Percentiles rank a stretch among this genome's conserved stretches.
Conservation (phyloP, 2,888 invertebrate genomes). For the Lasiommata megera region DNA sequence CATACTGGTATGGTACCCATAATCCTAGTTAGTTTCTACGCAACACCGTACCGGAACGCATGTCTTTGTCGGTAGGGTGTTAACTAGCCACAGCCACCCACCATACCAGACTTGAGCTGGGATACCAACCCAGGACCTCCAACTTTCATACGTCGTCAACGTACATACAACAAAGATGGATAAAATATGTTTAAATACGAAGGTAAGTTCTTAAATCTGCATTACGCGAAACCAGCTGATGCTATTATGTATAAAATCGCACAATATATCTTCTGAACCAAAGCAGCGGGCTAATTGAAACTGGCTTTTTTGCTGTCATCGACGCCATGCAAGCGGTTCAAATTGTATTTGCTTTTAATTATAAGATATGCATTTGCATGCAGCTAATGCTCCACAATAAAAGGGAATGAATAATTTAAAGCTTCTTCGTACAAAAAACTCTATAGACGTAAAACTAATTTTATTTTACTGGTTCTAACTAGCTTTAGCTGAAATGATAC, state of each 20-base stretch:
- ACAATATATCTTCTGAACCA: conserved; percentile 10
- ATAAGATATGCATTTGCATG: conserved; percentile 19
- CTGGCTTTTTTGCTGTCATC: conserved; percentile 22
- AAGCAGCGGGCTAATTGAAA: conserved; percentile 17
- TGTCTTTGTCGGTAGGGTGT: too few relatives aligned
- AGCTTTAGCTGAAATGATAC: too few relatives aligned
- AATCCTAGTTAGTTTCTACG: too few relatives aligned
- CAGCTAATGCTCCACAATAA: conserved; percentile 9
- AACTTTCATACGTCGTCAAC: too few relatives aligned
- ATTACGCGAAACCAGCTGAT: neutral
- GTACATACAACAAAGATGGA: too few relatives aligned
- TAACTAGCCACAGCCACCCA: too few relatives aligned
- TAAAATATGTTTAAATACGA: neutral
- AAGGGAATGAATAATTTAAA: conserved; percentile 1
- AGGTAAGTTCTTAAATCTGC: neutral
- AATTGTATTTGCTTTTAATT: conserved; percentile 19
- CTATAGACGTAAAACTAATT: too few relatives aligned
- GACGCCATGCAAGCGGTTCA: conserved; percentile 11
- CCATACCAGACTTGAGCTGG: too few relatives aligned
- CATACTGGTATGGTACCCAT: too few relatives aligned
- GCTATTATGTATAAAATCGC: neutral
- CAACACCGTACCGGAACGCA: too few relatives aligned
- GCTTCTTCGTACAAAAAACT: neutral
- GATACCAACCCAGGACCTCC: too few relatives aligned
- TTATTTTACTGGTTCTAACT: too few relatives aligned